Evolutionary conservation across 2,888 invertebrate genomes (phyloP).

Genomic region (Lasioglossum zephyrum): DNA sequence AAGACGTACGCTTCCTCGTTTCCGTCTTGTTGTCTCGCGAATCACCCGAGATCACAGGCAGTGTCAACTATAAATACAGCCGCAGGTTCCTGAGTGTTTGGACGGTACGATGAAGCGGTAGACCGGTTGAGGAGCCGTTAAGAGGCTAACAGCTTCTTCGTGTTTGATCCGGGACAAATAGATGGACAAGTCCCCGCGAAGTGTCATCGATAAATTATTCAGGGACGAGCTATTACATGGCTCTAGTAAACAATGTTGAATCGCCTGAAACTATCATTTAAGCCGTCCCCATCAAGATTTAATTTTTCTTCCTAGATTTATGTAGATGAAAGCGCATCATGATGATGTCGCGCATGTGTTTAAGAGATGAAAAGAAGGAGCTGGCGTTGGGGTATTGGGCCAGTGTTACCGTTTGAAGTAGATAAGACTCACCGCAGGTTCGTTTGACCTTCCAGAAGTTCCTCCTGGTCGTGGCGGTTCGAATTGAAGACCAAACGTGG

Average conservation of each 20-base stretch:
- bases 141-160: conserved; percentile 60
- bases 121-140: conserved; percentile 54
- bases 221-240: neutral
- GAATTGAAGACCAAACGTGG: conserved; percentile 63
- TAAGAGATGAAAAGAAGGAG: no score
- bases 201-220: conserved; percentile 4
- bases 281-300: no score
- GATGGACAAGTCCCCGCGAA: neutral
- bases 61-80: conserved; percentile 56
- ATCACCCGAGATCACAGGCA: conserved; percentile 40
- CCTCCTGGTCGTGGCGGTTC: conserved; percentile 54
- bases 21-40: conserved; percentile 44
- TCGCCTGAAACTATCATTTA: neutral
- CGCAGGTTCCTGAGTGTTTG: conserved; percentile 57
- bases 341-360: no score
- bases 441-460: conserved; percentile 43
- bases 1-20: conserved; percentile 52
- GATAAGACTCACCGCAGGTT: neutral
- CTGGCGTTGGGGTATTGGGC: neutral
- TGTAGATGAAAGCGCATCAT: no score
- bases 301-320: no score
- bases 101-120: conserved; percentile 48
- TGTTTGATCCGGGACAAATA: conserved; percentile 41
- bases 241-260: neutral
- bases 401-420: neutral